A percentile compares a stretch with the other conserved stretches of the same genome.
Conservation (phyloP, 2,797 vertebrate genomes). For the Lithobates sylvaticus region DNA sequence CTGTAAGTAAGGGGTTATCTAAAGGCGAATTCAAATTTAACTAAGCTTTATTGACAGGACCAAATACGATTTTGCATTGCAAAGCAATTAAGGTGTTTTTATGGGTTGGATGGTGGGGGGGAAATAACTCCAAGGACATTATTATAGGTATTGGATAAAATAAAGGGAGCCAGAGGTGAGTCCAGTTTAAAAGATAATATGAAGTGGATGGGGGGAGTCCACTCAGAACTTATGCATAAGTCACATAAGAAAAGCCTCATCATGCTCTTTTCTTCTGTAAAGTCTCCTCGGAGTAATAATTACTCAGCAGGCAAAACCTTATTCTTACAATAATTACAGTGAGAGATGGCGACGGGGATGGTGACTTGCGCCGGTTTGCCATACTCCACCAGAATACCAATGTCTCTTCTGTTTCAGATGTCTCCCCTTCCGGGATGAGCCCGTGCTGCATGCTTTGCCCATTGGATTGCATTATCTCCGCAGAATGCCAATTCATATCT, state of each 20-base stretch:
- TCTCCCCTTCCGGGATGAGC: constrained; percentile 72
- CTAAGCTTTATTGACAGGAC: no score
- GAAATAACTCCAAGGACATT: no score
- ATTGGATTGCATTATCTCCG: constrained; percentile 82
- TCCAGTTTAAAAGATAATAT: no score
- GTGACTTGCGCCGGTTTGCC: constrained; percentile 63
- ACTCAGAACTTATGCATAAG: neutral
- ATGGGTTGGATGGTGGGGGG: no score
- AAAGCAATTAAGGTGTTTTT: no score
- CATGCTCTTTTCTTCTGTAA: neutral
- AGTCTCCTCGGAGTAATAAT: constrained; percentile 14
- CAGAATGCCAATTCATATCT: constrained; percentile 81
- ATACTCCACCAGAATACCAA: constrained; percentile 60
- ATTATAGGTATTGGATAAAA: no score
- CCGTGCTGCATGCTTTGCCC: constrained; percentile 75
- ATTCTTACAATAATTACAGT: neutral
- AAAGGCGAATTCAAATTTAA: no score
- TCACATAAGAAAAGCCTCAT: neutral
- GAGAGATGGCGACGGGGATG: constrained; percentile 59
- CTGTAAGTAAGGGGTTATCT: no score
- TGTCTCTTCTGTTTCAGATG: constrained; percentile 72
- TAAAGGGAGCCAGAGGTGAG: no score
- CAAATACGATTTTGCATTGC: no score
- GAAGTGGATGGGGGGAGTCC: no score
- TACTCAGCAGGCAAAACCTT: neutral